Conservation (phyloP, 1,140 invertebrate genomes). For the Penaeus chinensis region DNA sequence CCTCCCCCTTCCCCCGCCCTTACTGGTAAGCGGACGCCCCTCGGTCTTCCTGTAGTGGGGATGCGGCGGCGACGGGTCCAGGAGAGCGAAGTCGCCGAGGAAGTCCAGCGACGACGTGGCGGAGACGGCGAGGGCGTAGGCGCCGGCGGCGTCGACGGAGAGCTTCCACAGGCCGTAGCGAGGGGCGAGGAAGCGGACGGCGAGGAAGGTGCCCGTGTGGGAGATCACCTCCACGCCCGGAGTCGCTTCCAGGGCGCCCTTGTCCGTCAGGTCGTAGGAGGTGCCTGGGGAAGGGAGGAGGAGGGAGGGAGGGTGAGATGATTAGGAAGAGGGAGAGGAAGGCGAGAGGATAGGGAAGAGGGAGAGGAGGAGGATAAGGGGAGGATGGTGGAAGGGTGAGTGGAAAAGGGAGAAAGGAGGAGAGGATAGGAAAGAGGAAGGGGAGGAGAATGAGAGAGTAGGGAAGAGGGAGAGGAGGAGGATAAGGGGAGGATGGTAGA, state of each 20-base stretch:
- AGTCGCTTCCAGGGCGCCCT: neutral
- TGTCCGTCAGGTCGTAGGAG: constrained; percentile 36
- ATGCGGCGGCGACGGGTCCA: constrained; percentile 45
- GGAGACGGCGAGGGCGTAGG: constrained; percentile 11
- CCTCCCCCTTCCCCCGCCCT: neutral
- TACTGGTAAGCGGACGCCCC: constrained; percentile 44
- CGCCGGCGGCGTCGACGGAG: neutral
- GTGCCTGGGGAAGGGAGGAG: neutral
- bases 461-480: too few species aligned
- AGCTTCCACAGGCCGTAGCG: constrained; percentile 25
- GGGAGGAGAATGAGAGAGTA: too few species aligned
- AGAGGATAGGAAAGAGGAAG: too few species aligned
- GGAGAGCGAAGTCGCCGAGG: constrained; percentile 40
- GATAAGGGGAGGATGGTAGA: too few species aligned
- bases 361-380: too few species aligned
- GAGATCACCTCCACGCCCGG: constrained; percentile 20
- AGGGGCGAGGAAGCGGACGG: constrained; percentile 18
- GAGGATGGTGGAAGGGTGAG: too few species aligned
- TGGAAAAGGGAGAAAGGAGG: too few species aligned
- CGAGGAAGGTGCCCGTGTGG: constrained; percentile 25
- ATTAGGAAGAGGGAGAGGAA: too few species aligned
- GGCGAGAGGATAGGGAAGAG: too few species aligned
- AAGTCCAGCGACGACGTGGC: constrained; percentile 44
- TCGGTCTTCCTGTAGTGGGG: constrained; percentile 30
- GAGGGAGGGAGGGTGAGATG: too few species aligned